phyloP scores from a whole-genome alignment of 53 echinoderm and acorn worm genomes.

The Luidia sarsii region DNA sequence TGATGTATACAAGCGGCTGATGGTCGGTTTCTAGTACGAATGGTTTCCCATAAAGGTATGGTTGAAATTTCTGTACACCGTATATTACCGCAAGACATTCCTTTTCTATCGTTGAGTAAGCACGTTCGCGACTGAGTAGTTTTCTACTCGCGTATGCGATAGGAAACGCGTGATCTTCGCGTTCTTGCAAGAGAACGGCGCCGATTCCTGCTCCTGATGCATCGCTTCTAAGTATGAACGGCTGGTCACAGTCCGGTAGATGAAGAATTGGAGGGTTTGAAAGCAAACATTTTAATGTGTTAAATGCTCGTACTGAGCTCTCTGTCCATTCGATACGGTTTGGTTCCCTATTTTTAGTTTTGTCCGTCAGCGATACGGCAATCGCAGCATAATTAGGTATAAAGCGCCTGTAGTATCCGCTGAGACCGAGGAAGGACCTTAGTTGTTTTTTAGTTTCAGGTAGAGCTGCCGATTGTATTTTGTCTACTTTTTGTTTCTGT shows the following conservation, averaged over 20 bases:
- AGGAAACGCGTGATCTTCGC: background rate
- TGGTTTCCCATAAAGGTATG: slow-evolving; percentile 27
- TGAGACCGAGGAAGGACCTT: slow-evolving; percentile 25
- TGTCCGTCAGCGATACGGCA: slow-evolving; percentile 31
- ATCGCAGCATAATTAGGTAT: slow-evolving; percentile 50
- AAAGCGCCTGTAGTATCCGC: slow-evolving; percentile 37
- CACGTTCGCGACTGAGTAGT: slow-evolving; percentile 26
- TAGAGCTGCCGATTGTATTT: background rate
- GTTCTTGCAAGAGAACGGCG: slow-evolving; percentile 39
- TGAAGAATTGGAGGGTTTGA: slow-evolving; percentile 26
- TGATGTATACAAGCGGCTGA: slow-evolving; percentile 26
- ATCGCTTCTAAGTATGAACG: slow-evolving; percentile 49
- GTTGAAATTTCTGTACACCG: slow-evolving; percentile 15
- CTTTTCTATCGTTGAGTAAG: slow-evolving; percentile 36
- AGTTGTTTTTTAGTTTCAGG: slow-evolving; percentile 44
- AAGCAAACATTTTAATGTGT: slow-evolving; percentile 1
- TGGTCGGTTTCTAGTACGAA: slow-evolving; percentile 52
- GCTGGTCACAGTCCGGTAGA: slow-evolving; percentile 9
- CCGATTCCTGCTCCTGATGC: slow-evolving; percentile 51
- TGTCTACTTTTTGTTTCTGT: slow-evolving; percentile 42
- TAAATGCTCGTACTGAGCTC: slow-evolving; percentile 8
- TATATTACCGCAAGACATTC: slow-evolving; percentile 45
- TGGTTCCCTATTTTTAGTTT: slow-evolving; percentile 24
- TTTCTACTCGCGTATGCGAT: slow-evolving; percentile 37
- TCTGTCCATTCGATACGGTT: slow-evolving; percentile 30